Evolutionary conservation across 2,888 invertebrate species (phyloP).

Genomic region (Orthosia incerta): DNA sequence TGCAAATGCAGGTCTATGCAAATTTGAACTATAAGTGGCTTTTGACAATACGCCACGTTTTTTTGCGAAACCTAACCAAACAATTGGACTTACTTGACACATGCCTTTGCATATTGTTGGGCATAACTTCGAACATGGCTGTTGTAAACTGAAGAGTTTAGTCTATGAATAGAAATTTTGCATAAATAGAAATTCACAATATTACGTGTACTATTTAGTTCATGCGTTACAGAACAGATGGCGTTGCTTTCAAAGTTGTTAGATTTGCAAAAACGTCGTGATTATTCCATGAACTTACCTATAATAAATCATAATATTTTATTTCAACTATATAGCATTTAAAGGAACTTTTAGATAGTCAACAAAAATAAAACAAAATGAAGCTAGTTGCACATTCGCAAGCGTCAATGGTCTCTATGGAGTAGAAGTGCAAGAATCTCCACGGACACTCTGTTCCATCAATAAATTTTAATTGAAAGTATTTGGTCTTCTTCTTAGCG

Average conservation of each 20-base stretch:
- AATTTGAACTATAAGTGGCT: conserved; percentile 23
- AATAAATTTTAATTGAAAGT: too few relatives aligned
- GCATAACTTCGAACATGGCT: conserved; percentile 22
- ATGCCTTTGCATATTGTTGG: conserved; percentile 28
- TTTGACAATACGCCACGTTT: conserved; percentile 37
- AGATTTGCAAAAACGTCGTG: not conserved
- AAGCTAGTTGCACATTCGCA: too few relatives aligned
- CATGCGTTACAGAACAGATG: conserved; percentile 4
- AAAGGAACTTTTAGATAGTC: too few relatives aligned
- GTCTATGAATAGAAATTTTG: conserved; percentile 5
- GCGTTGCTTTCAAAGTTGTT: not conserved
- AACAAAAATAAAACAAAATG: too few relatives aligned
- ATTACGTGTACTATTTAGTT: conserved; percentile 7
- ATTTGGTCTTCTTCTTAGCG: too few relatives aligned
- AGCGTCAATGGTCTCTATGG: too few relatives aligned
- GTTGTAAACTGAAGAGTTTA: conserved; percentile 8
- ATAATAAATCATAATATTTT: too few relatives aligned
- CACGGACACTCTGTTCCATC: too few relatives aligned
- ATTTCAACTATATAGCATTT: too few relatives aligned
- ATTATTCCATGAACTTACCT: too few relatives aligned
- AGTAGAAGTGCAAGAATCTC: too few relatives aligned
- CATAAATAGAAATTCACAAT: conserved; percentile 4
- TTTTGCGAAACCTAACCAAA: conserved; percentile 41
- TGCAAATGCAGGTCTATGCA: conserved; percentile 40
- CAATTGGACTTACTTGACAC: conserved; percentile 24